A percentile compares a stretch with the other conserved stretches of the same genome.
phyloP scores from a whole-genome alignment of 2,113 vertebrate species.

The Oryctolagus cuniculus region DNA sequence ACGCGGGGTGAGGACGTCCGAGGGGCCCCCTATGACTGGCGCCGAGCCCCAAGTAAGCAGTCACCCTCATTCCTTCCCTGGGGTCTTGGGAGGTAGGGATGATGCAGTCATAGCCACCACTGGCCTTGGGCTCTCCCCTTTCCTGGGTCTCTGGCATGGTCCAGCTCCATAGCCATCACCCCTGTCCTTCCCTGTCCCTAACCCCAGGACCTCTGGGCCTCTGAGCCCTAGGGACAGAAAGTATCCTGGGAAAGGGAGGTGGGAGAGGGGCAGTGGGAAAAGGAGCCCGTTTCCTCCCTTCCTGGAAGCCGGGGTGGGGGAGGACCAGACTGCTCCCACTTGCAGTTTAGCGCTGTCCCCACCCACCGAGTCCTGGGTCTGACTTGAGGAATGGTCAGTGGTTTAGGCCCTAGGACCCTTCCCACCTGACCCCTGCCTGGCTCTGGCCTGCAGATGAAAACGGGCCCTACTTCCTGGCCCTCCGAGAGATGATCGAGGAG shows the following conservation, averaged over 20 bases:
- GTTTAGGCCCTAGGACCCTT: constrained; percentile 44
- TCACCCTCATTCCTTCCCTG: background rate
- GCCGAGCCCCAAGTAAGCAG: constrained; percentile 96
- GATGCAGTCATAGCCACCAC: background rate
- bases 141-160: background rate
- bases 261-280: background rate
- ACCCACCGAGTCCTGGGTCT: constrained; percentile 8
- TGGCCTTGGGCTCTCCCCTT: background rate
- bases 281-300: background rate
- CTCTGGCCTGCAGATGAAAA: constrained; percentile 94
- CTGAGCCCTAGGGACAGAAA: background rate
- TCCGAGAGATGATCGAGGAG: constrained; percentile 95
- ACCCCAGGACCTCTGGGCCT: background rate
- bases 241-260: background rate
- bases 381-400: background rate
- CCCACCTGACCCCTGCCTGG: constrained; percentile 57
- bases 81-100: background rate
- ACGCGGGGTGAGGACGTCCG: constrained; percentile 92
- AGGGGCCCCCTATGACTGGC: constrained; percentile 98
- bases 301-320: background rate
- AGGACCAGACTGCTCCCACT: background rate
- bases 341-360: background rate
- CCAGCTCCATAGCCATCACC: background rate
- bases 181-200: background rate
- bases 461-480: constrained; percentile 92